Evolutionary conservation across 2,888 invertebrate genomes (phyloP).

Genomic region (Ichneumon xanthorius): DNA sequence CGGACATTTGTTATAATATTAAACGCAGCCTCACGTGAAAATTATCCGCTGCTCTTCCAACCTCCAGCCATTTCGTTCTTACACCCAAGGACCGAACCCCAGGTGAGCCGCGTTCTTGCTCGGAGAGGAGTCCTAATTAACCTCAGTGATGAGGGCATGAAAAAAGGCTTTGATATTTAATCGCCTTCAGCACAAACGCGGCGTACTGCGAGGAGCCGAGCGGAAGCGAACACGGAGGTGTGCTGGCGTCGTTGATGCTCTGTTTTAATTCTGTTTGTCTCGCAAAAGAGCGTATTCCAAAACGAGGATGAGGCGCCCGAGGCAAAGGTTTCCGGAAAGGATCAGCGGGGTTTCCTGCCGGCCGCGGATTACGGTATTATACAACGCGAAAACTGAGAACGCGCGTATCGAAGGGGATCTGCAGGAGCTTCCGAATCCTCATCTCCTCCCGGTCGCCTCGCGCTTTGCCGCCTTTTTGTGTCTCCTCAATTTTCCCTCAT

Average conservation of each 20-base stretch:
- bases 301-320: slow-evolving; percentile 33
- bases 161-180: slow-evolving; percentile 81
- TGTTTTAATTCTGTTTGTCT: slow-evolving; percentile 82
- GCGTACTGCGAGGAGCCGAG: slow-evolving; percentile 58
- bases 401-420: slow-evolving; percentile 58
- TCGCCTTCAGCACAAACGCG: slow-evolving; percentile 77
- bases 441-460: slow-evolving; percentile 7
- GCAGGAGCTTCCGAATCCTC: slow-evolving; percentile 25
- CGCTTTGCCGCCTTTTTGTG: slow-evolving; percentile 53
- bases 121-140: slow-evolving; percentile 67
- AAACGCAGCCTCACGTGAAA: background rate
- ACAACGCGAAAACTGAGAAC: slow-evolving; percentile 54
- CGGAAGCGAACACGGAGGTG: background rate
- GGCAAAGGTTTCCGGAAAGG: slow-evolving; percentile 66
- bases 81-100: background rate
- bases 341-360: slow-evolving; percentile 48
- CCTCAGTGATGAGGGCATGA: slow-evolving; percentile 56
- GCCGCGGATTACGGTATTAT: slow-evolving; percentile 71
- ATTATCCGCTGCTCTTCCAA: background rate
- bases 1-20: background rate
- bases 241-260: slow-evolving; percentile 58
- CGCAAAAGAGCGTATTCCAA: slow-evolving; percentile 74
- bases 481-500: background rate
- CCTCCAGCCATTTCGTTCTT: background rate
- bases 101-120: background rate